These are phyloP conservation scores for Charina bottae DNA, from an alignment of 2,113 vertebrate genomes.

Conservation along the genomic window DNA sequence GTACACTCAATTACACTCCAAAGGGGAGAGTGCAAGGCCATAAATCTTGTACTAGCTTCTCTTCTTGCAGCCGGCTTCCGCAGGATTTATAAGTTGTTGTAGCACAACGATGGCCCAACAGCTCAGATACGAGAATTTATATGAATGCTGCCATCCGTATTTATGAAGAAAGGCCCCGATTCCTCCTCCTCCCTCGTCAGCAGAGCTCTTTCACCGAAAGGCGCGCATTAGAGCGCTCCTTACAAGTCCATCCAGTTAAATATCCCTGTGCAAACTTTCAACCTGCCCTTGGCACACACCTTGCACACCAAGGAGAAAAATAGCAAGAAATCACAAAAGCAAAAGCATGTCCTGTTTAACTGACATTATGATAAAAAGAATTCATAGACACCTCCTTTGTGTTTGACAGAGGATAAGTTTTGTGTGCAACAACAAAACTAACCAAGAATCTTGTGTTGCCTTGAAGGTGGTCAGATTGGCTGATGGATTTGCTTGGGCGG, in stretches of 20 bases:
- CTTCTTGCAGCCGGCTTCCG: neutral
- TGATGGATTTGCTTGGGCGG: rapidly evolving
- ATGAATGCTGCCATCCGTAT: neutral
- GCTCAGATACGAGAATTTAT: neutral
- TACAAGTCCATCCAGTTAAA: neutral
- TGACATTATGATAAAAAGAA: neutral
- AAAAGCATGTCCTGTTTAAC: neutral
- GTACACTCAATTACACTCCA: neutral
- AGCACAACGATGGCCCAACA: neutral
- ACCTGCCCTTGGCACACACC: neutral
- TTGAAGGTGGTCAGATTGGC: neutral
- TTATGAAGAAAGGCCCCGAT: no score
- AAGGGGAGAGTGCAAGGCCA: rapidly evolving
- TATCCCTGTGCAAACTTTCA: neutral
- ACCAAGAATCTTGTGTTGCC: neutral
- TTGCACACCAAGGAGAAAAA: neutral
- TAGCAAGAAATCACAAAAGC: neutral
- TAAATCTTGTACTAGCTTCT: slow-evolving; percentile 10
- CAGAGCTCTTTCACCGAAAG: no score
- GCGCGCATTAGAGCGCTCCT: neutral
- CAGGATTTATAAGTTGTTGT: neutral
- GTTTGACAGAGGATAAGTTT: neutral
- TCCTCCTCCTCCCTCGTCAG: rapidly evolving
- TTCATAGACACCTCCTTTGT: neutral
- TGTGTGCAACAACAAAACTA: neutral